Evolutionary conservation across 2,888 invertebrate genomes (phyloP).

Genomic region (Elmis aenea): DNA sequence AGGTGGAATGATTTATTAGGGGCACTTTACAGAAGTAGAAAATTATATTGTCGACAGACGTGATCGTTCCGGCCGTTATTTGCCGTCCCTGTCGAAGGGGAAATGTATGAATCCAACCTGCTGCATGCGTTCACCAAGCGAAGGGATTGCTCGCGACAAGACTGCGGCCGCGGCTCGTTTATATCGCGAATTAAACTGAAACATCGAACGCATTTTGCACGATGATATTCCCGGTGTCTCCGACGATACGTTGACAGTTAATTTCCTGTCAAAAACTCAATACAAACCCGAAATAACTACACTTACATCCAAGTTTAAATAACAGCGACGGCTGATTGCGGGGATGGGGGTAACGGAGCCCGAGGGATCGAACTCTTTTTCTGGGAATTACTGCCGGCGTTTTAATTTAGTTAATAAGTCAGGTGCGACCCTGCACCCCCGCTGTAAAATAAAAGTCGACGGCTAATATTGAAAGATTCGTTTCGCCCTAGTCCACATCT

Average conservation of each 20-base stretch:
- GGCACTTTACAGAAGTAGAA: conserved; percentile 1
- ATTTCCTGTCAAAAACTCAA: conserved; percentile 26
- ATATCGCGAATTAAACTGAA: no score
- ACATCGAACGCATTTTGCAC: no score
- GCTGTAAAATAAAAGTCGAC: conserved; percentile 18
- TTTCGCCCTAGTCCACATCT: conserved; percentile 47
- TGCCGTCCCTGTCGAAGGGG: conserved; percentile 1
- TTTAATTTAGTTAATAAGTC: conserved; percentile 21
- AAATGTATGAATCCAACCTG: no score
- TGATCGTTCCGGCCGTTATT: conserved; percentile 2
- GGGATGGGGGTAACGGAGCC: conserved; percentile 4
- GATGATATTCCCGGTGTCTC: no score
- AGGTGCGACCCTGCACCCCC: conserved; percentile 16
- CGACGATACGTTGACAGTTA: conserved; percentile 29
- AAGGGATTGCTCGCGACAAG: no score
- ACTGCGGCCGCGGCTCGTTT: no score
- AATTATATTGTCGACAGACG: conserved; percentile 2
- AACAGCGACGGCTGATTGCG: conserved; percentile 5
- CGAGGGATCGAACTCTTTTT: conserved; percentile 9
- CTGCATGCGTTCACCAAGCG: no score
- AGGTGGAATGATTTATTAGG: no score
- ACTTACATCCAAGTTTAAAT: conserved; percentile 12
- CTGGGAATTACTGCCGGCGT: conserved; percentile 16
- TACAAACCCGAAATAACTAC: conserved; percentile 22
- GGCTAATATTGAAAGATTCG: conserved; percentile 22